Base-by-base conservation (phyloP, 2,888 invertebrate species). In the Drosophila koepferae region DNA sequence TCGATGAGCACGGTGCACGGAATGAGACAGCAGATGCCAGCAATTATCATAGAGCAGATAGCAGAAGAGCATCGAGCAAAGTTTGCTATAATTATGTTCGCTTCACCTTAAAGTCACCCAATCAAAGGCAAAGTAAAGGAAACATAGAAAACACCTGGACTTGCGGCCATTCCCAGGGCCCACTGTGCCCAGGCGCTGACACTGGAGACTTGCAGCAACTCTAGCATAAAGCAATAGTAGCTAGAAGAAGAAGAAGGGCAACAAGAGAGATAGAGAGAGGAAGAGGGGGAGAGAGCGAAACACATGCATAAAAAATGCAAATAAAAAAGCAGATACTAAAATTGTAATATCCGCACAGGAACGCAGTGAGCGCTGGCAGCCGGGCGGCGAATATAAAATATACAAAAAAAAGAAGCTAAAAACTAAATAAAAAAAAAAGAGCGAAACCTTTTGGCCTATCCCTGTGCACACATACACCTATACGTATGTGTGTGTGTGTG, bases 251-350 rank as follows among this genome's bases (percentile, higher is more conserved):
- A 68, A 72, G 63, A 49, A 65, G 65, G 68, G 67, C 74, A 73
- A 12, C 4, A 0, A 12, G 7, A 9, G 41, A 6, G 44, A 7
- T 0, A 1, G 44, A 14, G 20, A 14, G 44, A 12, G 44, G 0
- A 0, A 4, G 12, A 10, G 20, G 20, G 20, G 20, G 18, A 31
- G 49, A 6, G 18, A 12, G 31, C 67, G 72, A 76, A 70, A 77
- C 73, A 86, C 84, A 86, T 84, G 79, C 89, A 86, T 84, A 84
- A 83, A 88, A 88, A 88, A 88, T 86, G 82, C 86, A 86, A 86
- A 88, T 82, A 86, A 86, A 88, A 86, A 77, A 80, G 76, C 80
- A 86, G 84, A 86, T 86, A 86, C 86, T 86, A 86, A 88, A 86
- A 86, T 86, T 88, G 89, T 86, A 86, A 86, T 86, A 88, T 88